A percentile compares a stretch with the other conserved stretches of the same genome.
These are phyloP conservation scores for Chloroclysta siterata DNA, from an alignment of 2,888 invertebrate species.

Conservation along the genomic window DNA sequence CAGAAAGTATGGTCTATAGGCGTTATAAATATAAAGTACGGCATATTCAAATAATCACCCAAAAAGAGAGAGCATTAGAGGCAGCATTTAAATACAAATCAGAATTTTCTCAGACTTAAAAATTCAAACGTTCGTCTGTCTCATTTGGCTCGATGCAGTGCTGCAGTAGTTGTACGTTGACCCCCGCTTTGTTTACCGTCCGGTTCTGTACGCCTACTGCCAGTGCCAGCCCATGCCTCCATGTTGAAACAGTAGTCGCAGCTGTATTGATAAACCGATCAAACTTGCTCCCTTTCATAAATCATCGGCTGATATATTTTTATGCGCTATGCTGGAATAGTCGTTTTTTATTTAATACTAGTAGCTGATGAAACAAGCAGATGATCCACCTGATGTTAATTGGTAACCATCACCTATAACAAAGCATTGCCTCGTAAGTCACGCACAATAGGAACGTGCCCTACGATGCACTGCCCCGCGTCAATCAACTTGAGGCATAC, in stretches of 20 bases:
- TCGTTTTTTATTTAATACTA: no score
- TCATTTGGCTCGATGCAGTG: conserved; percentile 46
- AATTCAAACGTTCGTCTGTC: conserved; percentile 35
- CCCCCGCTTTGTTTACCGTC: conserved; percentile 70
- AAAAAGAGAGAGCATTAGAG: neutral
- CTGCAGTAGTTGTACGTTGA: conserved; percentile 61
- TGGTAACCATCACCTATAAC: no score
- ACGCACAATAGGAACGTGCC: no score
- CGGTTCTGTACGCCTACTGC: conserved; percentile 54
- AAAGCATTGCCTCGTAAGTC: no score
- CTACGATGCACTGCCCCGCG: no score
- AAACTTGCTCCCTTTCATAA: conserved; percentile 43
- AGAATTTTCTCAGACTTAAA: conserved; percentile 16
- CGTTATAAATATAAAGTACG: neutral
- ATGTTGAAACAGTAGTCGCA: conserved; percentile 56
- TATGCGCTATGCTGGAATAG: conserved; percentile 28
- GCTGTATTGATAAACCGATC: conserved; percentile 54
- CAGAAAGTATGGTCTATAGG: no score
- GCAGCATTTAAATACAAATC: neutral
- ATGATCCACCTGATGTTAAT: no score
- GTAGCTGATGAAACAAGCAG: no score
- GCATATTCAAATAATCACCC: neutral
- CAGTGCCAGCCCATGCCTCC: conserved; percentile 40
- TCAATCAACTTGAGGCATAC: no score
- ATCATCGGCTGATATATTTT: conserved; percentile 41